These are phyloP conservation scores for Pseudomyrmex dendroicus DNA, from an alignment of 1,140 invertebrate genomes.

Conservation along the genomic window DNA sequence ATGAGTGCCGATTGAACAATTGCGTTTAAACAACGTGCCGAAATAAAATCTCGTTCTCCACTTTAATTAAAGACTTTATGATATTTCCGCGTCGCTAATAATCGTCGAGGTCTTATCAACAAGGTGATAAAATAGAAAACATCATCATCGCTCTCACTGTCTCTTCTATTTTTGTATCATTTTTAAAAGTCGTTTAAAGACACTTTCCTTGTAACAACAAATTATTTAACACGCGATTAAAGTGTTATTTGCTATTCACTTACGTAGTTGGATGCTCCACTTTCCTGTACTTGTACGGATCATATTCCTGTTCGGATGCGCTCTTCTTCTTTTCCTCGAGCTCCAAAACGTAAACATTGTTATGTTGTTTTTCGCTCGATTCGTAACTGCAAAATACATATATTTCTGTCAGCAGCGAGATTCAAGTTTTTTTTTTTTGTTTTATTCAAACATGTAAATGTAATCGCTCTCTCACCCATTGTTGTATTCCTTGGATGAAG, in stretches of 20 bases:
- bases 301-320: conserved; percentile 85
- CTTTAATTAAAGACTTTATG: neutral
- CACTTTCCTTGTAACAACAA: neutral
- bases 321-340: conserved; percentile 83
- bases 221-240: neutral
- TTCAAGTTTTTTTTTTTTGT: neutral
- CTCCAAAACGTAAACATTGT: conserved; percentile 81
- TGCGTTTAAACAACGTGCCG: neutral
- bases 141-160: too few relatives aligned
- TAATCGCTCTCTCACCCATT: conserved; percentile 49
- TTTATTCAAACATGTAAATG: neutral
- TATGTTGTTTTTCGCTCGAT: conserved; percentile 63
- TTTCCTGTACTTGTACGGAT: conserved; percentile 88
- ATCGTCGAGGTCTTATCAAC: conserved; percentile 4
- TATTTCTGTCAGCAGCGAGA: neutral
- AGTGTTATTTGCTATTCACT: conserved; percentile 77
- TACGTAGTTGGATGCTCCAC: conserved; percentile 90
- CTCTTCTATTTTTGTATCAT: too few relatives aligned
- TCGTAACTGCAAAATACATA: conserved; percentile 68
- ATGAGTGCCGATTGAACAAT: neutral
- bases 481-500: conserved; percentile 43
- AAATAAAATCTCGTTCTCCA: neutral
- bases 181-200: too few relatives aligned
- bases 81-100: neutral
- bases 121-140: conserved; percentile 3